These are phyloP conservation scores for Ploceus nigricollis DNA, from an alignment of 2,113 vertebrate species.

Conservation along the genomic window DNA sequence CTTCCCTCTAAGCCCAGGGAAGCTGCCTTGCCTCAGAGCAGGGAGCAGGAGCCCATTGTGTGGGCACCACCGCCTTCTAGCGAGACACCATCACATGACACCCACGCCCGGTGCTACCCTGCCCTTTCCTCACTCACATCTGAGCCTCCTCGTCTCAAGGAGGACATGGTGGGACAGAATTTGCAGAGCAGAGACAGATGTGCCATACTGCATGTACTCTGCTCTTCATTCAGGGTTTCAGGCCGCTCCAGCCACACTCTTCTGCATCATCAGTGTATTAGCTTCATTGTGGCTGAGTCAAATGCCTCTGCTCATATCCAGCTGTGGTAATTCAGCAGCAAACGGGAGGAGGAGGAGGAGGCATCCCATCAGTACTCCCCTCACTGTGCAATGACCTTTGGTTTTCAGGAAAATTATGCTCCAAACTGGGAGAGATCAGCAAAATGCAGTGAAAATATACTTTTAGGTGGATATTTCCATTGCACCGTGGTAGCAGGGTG, in stretches of 20 bases:
- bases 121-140: not conserved
- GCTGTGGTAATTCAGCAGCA: not conserved
- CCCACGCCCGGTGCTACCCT: rapidly evolving
- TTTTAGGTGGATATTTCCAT: not conserved
- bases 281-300: not conserved
- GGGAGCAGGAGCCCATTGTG: not conserved
- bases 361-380: not conserved
- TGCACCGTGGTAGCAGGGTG: not conserved
- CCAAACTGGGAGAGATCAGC: not conserved
- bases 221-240: not conserved
- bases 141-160: not conserved
- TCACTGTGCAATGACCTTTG: not conserved
- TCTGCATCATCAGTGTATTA: not conserved
- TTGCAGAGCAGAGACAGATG: not conserved
- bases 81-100: not conserved
- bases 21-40: not conserved
- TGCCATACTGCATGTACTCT: not conserved
- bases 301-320: not conserved
- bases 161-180: not conserved
- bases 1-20: rapidly evolving
- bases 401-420: not conserved
- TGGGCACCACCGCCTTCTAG: not conserved
- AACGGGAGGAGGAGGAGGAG: not conserved
- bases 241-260: not conserved
- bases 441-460: not conserved